phyloP scores from a whole-genome alignment of 1,140 invertebrate genomes.

The Drosophila ercepeae region DNA sequence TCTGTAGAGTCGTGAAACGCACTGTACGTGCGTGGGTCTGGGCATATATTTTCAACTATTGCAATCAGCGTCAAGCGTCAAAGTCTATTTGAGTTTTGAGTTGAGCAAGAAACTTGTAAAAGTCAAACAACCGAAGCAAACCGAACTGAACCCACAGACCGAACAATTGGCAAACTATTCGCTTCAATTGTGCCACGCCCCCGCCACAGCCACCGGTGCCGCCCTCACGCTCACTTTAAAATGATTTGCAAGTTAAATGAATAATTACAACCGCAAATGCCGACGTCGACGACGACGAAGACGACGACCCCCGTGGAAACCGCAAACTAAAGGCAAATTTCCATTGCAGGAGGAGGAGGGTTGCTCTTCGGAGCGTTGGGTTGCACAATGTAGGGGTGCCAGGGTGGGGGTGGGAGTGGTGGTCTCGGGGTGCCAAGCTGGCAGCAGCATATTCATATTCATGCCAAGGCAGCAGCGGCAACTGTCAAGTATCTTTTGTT shows the following conservation, averaged over 20 bases:
- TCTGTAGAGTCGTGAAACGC: slow-evolving; percentile 9
- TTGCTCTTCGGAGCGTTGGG: background rate
- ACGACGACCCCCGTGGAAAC: slow-evolving; percentile 17
- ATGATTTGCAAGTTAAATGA: slow-evolving; percentile 81
- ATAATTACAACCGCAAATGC: slow-evolving; percentile 76
- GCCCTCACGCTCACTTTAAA: slow-evolving; percentile 65
- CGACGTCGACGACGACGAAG: slow-evolving; percentile 17
- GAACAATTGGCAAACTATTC: slow-evolving; percentile 78
- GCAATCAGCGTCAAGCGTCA: slow-evolving; percentile 79
- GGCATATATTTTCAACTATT: slow-evolving; percentile 53
- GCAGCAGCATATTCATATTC: slow-evolving; percentile 60
- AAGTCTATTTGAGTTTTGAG: slow-evolving; percentile 73
- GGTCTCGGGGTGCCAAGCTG: background rate
- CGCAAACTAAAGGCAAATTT: slow-evolving; percentile 36
- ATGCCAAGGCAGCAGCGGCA: slow-evolving; percentile 60
- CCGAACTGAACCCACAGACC: slow-evolving; percentile 25
- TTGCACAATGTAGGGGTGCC: background rate
- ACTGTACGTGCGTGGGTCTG: slow-evolving; percentile 16
- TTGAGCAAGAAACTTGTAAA: slow-evolving; percentile 65
- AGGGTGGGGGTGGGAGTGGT: background rate
- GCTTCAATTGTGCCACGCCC: slow-evolving; percentile 68
- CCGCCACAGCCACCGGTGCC: background rate
- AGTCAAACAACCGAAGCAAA: slow-evolving; percentile 63
- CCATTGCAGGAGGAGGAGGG: background rate
- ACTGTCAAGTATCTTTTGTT: slow-evolving; percentile 82